Evolutionary conservation across 35 echinoderm and acorn worm genomes (phyloP).

Genomic region (Chiridota heheva): DNA sequence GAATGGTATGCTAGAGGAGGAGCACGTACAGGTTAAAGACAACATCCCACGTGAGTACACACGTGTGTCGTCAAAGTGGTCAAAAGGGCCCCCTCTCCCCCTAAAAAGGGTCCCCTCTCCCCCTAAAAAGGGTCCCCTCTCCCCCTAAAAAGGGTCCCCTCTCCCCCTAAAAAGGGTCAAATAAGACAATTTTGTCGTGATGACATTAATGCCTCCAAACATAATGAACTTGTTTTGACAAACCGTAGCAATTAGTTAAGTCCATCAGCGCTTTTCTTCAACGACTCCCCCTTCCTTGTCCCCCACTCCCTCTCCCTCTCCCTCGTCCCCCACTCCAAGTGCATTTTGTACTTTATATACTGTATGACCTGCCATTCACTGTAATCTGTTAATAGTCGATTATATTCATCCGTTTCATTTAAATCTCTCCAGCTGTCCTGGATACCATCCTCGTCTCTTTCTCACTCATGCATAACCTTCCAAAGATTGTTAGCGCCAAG

Average conservation of each 20-base stretch:
- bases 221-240: too few relatives aligned
- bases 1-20: neutral
- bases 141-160: too few relatives aligned
- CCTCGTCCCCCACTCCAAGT: neutral
- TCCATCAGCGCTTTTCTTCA: neutral
- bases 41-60: neutral
- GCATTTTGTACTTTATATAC: too few relatives aligned
- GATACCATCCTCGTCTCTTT: constrained; percentile 54
- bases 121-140: too few relatives aligned
- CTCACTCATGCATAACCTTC: constrained; percentile 52
- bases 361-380: too few relatives aligned
- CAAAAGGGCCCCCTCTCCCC: neutral
- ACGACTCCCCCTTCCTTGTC: neutral
- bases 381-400: too few relatives aligned
- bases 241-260: neutral
- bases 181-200: too few relatives aligned
- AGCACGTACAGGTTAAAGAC: neutral
- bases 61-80: neutral
- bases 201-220: too few relatives aligned
- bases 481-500: constrained; percentile 65
- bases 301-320: neutral
- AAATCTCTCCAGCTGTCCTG: neutral
- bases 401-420: too few relatives aligned
- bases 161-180: too few relatives aligned
- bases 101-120: neutral